Evolutionary conservation across 92 coral and sea anemone species (phyloP).

Genomic region (Epizoanthus stellaris): DNA sequence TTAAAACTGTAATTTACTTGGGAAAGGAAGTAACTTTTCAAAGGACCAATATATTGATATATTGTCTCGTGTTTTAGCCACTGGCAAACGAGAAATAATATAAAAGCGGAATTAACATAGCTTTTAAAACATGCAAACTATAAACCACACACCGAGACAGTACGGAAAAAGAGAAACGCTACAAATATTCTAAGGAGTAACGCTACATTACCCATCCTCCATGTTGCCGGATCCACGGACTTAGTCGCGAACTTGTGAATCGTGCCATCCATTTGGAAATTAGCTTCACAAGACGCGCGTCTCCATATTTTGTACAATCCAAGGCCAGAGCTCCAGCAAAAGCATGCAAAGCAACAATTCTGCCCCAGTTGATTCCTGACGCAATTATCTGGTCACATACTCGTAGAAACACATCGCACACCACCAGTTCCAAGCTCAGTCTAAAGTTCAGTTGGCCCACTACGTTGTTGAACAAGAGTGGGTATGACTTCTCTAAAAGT

Average conservation of each 20-base stretch:
- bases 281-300: conserved; percentile 67
- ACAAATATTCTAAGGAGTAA: too few relatives aligned
- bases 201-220: conserved; percentile 92
- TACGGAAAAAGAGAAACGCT: too few relatives aligned
- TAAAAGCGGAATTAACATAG: too few relatives aligned
- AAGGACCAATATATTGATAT: too few relatives aligned
- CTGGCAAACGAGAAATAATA: too few relatives aligned
- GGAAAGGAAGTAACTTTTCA: too few relatives aligned
- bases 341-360: conserved; percentile 90
- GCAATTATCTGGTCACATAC: conserved; percentile 83
- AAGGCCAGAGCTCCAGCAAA: conserved; percentile 88
- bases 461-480: conserved; percentile 77
- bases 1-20: too few relatives aligned
- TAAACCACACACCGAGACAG: too few relatives aligned
- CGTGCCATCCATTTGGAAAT: conserved; percentile 88
- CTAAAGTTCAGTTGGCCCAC: conserved; percentile 82
- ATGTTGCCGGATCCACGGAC: conserved; percentile 83
- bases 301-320: conserved; percentile 81
- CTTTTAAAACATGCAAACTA: too few relatives aligned
- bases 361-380: conserved; percentile 84
- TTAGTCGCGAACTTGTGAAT: conserved; percentile 71
- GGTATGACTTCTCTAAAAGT: conserved; percentile 77
- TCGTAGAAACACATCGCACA: conserved; percentile 90
- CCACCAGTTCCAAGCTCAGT: conserved; percentile 72
- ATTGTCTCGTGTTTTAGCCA: too few relatives aligned